phyloP scores from a whole-genome alignment of 2,797 vertebrate genomes.

The Euphonia xanthogaster region DNA sequence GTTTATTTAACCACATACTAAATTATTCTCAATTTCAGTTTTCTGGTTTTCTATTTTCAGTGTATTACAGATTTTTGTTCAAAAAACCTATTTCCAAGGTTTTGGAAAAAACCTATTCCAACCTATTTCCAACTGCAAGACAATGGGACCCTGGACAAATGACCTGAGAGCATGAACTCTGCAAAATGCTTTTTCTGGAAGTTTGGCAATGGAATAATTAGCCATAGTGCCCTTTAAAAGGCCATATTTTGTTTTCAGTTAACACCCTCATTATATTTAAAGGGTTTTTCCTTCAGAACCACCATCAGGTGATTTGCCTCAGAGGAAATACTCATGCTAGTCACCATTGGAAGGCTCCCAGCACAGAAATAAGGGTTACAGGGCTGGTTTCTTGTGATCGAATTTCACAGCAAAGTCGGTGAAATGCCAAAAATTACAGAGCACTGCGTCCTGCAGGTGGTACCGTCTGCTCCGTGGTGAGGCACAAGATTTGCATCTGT shows the following conservation, averaged over 20 bases:
- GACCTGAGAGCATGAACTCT: background rate
- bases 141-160: background rate
- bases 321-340: background rate
- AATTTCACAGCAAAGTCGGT: background rate
- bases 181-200: background rate
- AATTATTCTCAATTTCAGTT: background rate
- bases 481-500: constrained; percentile 7
- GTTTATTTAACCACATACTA: background rate
- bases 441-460: background rate
- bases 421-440: background rate
- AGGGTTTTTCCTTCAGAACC: background rate
- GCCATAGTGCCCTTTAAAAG: background rate
- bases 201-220: background rate
- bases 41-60: background rate
- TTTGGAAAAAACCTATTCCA: background rate
- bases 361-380: background rate
- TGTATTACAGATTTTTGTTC: background rate
- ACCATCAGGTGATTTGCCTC: background rate
- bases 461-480: background rate
- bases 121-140: background rate
- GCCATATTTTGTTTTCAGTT: background rate
- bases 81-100: background rate
- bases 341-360: background rate
- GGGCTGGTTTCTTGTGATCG: background rate
- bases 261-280: background rate